These are phyloP conservation scores for Melinopterus prodromus DNA, from an alignment of 2,888 invertebrate genomes.

Conservation along the genomic window DNA sequence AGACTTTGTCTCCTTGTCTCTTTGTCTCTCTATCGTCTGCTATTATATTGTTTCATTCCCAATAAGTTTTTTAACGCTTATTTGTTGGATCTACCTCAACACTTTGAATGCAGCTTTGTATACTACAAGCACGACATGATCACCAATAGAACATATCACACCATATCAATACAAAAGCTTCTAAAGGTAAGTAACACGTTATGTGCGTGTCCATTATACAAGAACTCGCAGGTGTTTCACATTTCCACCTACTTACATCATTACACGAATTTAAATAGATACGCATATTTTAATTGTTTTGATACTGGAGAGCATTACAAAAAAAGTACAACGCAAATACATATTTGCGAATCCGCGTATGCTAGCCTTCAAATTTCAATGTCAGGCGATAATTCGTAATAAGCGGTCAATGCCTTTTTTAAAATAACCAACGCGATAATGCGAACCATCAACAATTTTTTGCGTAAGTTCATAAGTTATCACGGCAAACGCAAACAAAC, in stretches of 20 bases:
- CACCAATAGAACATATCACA: no score
- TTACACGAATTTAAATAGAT: slow-evolving; percentile 4
- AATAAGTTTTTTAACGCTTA: no score
- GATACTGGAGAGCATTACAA: background rate
- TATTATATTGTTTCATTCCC: no score
- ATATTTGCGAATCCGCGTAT: slow-evolving; percentile 6
- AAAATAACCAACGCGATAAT: slow-evolving; percentile 11
- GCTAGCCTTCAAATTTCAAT: slow-evolving; percentile 28
- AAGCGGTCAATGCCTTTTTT: slow-evolving; percentile 35
- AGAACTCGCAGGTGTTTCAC: slow-evolving; percentile 1
- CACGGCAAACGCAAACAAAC: background rate
- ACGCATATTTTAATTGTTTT: background rate
- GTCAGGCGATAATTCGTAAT: slow-evolving; percentile 32
- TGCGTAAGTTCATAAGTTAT: background rate
- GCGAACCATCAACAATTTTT: background rate
- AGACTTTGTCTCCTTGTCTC: no score
- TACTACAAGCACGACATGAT: no score
- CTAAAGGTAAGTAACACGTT: no score
- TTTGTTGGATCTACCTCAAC: no score
- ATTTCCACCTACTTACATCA: background rate
- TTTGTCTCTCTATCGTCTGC: no score
- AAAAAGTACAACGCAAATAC: background rate
- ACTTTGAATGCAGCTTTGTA: no score
- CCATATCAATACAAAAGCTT: no score
- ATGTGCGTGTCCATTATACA: no score